Evolutionary conservation across 1,140 invertebrate genomes (phyloP).

Genomic region (Papilio xuthus): DNA sequence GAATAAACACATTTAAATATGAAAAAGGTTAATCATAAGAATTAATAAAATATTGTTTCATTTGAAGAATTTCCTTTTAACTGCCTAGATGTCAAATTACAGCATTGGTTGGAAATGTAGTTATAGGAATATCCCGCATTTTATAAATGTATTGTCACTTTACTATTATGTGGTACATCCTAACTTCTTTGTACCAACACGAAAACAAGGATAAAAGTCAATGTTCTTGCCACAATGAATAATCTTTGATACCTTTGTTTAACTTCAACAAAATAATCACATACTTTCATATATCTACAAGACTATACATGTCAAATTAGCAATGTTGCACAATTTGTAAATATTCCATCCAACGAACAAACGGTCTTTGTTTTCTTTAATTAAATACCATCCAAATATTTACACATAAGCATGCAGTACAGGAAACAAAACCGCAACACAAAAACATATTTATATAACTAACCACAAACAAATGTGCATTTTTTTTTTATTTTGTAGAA

Average conservation of each 20-base stretch:
- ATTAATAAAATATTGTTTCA: no score
- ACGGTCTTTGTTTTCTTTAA: neutral
- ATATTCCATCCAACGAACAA: slow-evolving; percentile 9
- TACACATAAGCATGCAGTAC: neutral
- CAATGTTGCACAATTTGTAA: neutral
- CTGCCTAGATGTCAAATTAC: no score
- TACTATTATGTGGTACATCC: neutral
- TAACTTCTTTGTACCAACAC: slow-evolving; percentile 28
- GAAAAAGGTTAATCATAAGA: no score
- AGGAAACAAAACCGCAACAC: neutral
- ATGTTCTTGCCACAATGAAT: slow-evolving; percentile 44
- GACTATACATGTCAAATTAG: neutral
- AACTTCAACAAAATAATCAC: slow-evolving; percentile 1
- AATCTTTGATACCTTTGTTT: slow-evolving; percentile 24
- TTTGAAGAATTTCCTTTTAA: no score
- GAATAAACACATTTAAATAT: no score
- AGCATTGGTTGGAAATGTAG: neutral
- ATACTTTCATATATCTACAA: neutral
- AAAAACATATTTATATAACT: neutral
- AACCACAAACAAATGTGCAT: slow-evolving; percentile 17
- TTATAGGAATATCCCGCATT: neutral
- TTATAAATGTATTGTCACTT: neutral
- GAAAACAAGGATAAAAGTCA: slow-evolving; percentile 54
- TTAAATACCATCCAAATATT: neutral
- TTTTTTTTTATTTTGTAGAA: no score